Evolutionary conservation across 64 coral and sea anemone species (phyloP).

Genomic region (Montipora cactus): DNA sequence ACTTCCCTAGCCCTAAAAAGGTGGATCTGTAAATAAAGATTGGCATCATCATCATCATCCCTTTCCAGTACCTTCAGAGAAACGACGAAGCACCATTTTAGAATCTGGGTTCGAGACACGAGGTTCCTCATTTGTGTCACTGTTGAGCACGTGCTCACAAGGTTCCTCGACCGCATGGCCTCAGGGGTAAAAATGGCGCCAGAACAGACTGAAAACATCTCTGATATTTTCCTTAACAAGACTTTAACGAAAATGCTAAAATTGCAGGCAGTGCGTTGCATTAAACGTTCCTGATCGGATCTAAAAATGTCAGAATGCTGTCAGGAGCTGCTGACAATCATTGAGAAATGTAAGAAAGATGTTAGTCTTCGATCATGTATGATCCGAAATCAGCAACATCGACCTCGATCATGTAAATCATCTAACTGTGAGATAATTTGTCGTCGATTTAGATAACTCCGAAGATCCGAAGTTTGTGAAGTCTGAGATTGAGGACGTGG

Average conservation of each 20-base stretch:
- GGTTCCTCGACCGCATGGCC: not conserved
- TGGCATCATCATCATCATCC: too few relatives aligned
- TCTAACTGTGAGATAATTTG: conserved; percentile 5
- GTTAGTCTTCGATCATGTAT: not conserved
- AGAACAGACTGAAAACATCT: conserved; percentile 52
- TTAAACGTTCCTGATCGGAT: not conserved
- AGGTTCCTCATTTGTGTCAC: too few relatives aligned
- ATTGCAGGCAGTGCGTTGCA: not conserved
- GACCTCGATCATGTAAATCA: not conserved
- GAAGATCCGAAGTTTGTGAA: conserved; percentile 91
- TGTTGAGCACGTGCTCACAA: too few relatives aligned
- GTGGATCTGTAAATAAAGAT: too few relatives aligned
- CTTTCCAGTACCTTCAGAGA: too few relatives aligned
- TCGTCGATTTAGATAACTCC: conserved; percentile 72
- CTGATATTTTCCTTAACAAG: conserved; percentile 49
- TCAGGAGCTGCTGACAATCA: conserved; percentile 84
- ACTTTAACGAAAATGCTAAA: conserved; percentile 53
- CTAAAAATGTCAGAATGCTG: conserved; percentile 92
- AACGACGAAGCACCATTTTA: too few relatives aligned
- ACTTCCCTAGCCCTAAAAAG: too few relatives aligned
- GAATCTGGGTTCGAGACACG: too few relatives aligned
- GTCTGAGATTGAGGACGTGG: conserved; percentile 81
- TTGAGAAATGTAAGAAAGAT: conserved; percentile 85
- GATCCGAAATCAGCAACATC: not conserved
- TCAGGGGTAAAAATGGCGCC: conserved; percentile 88